These are phyloP conservation scores for Meles meles DNA, from an alignment of 2,113 vertebrate species.

Conservation along the genomic window DNA sequence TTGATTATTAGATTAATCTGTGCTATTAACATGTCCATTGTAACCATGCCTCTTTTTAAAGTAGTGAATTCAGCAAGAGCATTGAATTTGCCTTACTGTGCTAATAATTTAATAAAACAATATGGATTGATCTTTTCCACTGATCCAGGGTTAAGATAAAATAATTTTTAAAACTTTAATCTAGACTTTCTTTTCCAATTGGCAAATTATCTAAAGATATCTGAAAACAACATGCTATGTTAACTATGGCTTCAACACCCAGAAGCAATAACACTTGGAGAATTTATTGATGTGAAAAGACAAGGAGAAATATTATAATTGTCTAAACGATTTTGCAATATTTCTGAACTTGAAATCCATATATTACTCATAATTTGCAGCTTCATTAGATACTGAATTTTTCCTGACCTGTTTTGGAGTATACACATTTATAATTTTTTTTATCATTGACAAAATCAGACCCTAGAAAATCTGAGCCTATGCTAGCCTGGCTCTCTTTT, in stretches of 20 bases:
- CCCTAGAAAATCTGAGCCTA: neutral
- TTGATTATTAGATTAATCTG: neutral
- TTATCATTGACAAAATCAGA: neutral
- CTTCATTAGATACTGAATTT: neutral
- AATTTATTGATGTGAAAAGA: neutral
- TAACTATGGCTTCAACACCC: neutral
- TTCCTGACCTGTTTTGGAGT: neutral
- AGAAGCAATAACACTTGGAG: neutral
- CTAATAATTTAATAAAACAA: neutral
- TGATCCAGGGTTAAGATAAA: neutral
- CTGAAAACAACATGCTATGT: neutral
- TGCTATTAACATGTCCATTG: neutral
- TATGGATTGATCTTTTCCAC: neutral
- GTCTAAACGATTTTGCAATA: neutral
- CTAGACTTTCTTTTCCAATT: neutral
- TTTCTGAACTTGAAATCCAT: neutral
- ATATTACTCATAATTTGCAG: neutral
- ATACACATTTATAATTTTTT: neutral
- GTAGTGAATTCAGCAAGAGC: neutral
- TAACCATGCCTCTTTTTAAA: neutral
- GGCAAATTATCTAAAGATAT: neutral
- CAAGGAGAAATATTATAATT: neutral
- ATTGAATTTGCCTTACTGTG: neutral
- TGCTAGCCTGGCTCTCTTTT: neutral
- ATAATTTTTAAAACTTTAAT: conserved; percentile 14